Evolutionary conservation across 2,113 vertebrate species (phyloP).

Genomic region (Catagonus wagneri): DNA sequence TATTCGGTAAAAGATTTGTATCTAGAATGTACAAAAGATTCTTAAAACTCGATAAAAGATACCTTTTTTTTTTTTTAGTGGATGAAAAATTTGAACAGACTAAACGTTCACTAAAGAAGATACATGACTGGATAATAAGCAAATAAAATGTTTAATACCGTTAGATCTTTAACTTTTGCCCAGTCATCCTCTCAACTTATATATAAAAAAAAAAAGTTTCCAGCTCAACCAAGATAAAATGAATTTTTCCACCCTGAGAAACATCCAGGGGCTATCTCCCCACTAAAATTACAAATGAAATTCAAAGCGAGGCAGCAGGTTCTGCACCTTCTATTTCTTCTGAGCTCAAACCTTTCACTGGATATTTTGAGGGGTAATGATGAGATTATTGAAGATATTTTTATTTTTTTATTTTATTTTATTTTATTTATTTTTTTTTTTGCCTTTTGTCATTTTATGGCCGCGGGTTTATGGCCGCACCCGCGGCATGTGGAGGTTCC

Average conservation of each 20-base stretch:
- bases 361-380: background rate
- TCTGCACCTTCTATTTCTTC: background rate
- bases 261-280: conserved; percentile 95
- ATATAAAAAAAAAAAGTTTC: conserved; percentile 96
- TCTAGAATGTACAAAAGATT: background rate
- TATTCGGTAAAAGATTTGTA: background rate
- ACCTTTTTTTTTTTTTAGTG: background rate
- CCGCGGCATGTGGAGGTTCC: too few relatives aligned
- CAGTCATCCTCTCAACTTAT: conserved; percentile 92
- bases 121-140: background rate
- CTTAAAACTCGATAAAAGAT: background rate
- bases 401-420: too few relatives aligned
- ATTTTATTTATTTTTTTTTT: too few relatives aligned
- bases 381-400: background rate
- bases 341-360: background rate
- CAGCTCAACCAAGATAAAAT: conserved; percentile 95
- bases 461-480: too few relatives aligned
- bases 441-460: too few relatives aligned
- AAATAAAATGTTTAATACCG: background rate
- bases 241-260: conserved; percentile 93
- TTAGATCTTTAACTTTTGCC: conserved; percentile 90
- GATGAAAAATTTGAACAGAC: background rate
- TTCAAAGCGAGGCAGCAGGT: conserved; percentile 96
- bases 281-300: conserved; percentile 97
- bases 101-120: background rate